Percentiles rank a stretch among this genome's conserved stretches.
Conservation (phyloP, 30 jellyfish, hydroid and myxozoan genomes). For the Euphysa ruthae region DNA sequence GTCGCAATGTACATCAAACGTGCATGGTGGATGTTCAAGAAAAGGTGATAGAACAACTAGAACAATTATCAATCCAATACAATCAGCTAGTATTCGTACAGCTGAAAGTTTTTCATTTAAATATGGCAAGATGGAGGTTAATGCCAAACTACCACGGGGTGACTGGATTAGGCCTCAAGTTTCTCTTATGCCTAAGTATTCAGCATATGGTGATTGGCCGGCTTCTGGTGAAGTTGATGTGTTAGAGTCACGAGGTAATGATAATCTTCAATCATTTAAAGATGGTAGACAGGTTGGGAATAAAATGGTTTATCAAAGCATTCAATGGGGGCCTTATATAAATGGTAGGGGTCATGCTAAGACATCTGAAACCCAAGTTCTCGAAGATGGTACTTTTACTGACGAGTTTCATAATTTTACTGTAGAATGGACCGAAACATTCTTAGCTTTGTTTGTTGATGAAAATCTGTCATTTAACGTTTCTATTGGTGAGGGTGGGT, state of each 20-base stretch:
- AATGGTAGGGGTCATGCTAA: slow-evolving; percentile 32
- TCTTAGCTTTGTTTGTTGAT: slow-evolving; percentile 46
- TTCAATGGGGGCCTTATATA: slow-evolving; percentile 80
- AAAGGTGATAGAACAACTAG: slow-evolving; percentile 38
- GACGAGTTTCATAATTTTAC: slow-evolving; percentile 46
- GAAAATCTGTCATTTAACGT: slow-evolving; percentile 39
- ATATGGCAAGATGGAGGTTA: slow-evolving; percentile 55
- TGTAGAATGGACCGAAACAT: slow-evolving; percentile 43
- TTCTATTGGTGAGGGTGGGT: slow-evolving; percentile 46
- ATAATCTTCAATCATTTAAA: neutral
- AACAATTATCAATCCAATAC: slow-evolving; percentile 49
- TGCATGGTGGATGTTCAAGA: slow-evolving; percentile 51
- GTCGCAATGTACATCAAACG: slow-evolving; percentile 56
- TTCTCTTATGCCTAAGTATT: slow-evolving; percentile 60
- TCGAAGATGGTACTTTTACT: slow-evolving; percentile 47
- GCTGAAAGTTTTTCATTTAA: slow-evolving; percentile 51
- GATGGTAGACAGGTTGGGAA: slow-evolving; percentile 51
- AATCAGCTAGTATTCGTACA: slow-evolving; percentile 54
- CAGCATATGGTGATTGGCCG: slow-evolving; percentile 83
- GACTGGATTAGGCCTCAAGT: slow-evolving; percentile 89
- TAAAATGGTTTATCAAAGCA: slow-evolving; percentile 34
- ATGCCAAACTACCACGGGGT: slow-evolving; percentile 69
- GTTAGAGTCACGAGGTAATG: slow-evolving; percentile 66
- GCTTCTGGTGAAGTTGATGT: slow-evolving; percentile 76
- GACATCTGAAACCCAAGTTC: slow-evolving; percentile 35